Conservation (phyloP, 2,888 invertebrate species). For the Resseliella maxima region DNA sequence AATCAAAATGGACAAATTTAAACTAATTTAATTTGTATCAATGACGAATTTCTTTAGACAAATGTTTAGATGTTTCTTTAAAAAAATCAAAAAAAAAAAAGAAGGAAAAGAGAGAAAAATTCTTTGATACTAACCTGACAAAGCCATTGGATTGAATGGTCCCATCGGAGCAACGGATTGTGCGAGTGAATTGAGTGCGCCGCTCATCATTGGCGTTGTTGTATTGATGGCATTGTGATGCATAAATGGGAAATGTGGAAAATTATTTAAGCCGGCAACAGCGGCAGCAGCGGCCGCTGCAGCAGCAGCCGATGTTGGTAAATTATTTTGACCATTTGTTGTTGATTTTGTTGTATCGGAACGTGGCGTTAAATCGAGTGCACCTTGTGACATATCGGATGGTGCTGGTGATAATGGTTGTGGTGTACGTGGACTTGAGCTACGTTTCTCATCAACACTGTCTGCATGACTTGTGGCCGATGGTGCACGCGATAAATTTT, state of each 20-base stretch:
- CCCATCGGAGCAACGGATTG: conserved; percentile 85
- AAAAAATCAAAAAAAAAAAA: neutral
- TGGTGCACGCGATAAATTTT: conserved; percentile 57
- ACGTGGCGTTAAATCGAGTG: conserved; percentile 72
- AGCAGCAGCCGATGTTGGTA: conserved; percentile 65
- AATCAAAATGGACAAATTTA: neutral
- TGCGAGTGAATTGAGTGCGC: conserved; percentile 83
- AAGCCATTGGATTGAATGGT: conserved; percentile 87
- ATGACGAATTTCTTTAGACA: neutral
- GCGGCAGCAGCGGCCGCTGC: conserved; percentile 64
- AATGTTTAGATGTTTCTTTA: neutral
- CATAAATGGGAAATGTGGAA: conserved; percentile 67
- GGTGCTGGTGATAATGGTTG: conserved; percentile 66
- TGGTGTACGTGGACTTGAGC: conserved; percentile 42
- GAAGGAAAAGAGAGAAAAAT: neutral
- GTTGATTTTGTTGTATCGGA: conserved; percentile 62
- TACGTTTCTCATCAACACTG: conserved; percentile 57
- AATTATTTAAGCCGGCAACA: conserved; percentile 59
- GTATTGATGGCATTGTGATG: conserved; percentile 67
- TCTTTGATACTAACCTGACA: conserved; percentile 70
- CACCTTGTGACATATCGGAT: conserved; percentile 70
- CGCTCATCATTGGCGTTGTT: conserved; percentile 79
- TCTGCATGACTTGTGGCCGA: conserved; percentile 57
- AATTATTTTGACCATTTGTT: conserved; percentile 59
- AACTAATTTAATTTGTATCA: neutral